A percentile compares a stretch with the other conserved stretches of the same genome.
Evolutionary conservation across 2,113 vertebrate species (phyloP).

Genomic region (Phalacrocorax carbo): DNA sequence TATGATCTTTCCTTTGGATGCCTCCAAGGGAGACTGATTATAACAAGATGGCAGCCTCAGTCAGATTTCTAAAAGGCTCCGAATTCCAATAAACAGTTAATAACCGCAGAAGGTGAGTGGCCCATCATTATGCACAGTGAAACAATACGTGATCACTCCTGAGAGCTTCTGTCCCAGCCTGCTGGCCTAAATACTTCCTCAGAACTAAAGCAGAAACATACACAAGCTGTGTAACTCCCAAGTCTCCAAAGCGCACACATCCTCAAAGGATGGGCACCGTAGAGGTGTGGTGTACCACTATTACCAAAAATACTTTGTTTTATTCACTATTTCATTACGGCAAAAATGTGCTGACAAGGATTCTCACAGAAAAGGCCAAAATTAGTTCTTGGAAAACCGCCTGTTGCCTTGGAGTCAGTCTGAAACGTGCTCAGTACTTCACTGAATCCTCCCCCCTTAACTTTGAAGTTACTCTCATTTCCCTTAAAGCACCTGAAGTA

Average conservation of each 20-base stretch:
- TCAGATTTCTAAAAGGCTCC: neutral
- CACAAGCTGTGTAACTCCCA: neutral
- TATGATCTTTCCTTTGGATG: neutral
- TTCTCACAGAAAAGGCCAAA: neutral
- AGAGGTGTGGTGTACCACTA: conserved; percentile 7
- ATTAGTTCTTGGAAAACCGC: conserved; percentile 47
- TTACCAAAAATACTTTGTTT: conserved; percentile 24
- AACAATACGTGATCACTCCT: neutral
- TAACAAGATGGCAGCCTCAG: neutral
- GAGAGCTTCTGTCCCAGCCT: neutral
- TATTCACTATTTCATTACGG: neutral
- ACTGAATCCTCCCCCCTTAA: neutral
- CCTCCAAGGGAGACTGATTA: neutral
- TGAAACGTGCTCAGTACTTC: neutral
- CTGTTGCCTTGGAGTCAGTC: neutral
- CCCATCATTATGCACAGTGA: neutral
- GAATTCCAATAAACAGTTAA: neutral
- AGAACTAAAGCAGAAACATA: neutral
- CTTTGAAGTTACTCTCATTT: too few species aligned
- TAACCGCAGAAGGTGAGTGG: neutral
- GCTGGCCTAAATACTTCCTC: neutral
- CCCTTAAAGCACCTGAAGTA: neutral
- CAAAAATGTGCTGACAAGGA: conserved; percentile 5
- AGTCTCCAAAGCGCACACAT: neutral
- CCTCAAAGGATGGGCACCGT: neutral